phyloP scores from a whole-genome alignment of 2,888 invertebrate species.

The Pegoplata infirma region DNA sequence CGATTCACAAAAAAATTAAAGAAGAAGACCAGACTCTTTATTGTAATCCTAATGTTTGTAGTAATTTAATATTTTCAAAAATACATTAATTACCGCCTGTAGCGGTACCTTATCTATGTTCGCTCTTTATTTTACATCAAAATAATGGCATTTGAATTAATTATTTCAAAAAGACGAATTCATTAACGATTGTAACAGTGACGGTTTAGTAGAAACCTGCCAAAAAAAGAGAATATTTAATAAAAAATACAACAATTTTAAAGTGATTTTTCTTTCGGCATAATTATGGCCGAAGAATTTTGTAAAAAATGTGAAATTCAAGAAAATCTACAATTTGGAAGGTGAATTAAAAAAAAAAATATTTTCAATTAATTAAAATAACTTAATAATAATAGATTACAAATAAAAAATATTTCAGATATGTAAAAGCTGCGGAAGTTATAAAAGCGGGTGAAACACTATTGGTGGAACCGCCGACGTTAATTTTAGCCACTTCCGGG shows the following conservation, averaged over 20 bases:
- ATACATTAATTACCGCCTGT: too few species aligned
- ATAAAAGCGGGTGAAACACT: constrained; percentile 81
- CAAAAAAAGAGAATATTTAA: not conserved
- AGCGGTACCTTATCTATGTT: not conserved
- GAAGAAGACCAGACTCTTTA: too few species aligned
- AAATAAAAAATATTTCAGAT: constrained; percentile 74
- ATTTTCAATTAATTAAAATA: not conserved
- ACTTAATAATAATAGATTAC: not conserved
- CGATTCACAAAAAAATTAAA: too few species aligned
- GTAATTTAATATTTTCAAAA: too few species aligned
- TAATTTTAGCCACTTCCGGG: constrained; percentile 78
- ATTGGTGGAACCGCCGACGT: constrained; percentile 79
- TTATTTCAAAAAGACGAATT: constrained; percentile 37
- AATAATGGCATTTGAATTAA: constrained; percentile 33
- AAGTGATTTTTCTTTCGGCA: constrained; percentile 1
- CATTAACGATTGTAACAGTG: constrained; percentile 40
- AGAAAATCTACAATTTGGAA: constrained; percentile 70
- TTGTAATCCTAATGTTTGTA: too few species aligned
- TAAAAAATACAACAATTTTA: not conserved
- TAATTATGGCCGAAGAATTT: constrained; percentile 68
- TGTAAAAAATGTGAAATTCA: constrained; percentile 71
- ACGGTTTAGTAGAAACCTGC: constrained; percentile 41
- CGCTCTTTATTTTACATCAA: not conserved
- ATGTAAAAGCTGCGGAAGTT: constrained; percentile 79
- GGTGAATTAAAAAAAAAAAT: constrained; percentile 65